These are phyloP conservation scores for Pseudachorutes palmiensis DNA, from an alignment of 1,140 invertebrate genomes.

Conservation along the genomic window DNA sequence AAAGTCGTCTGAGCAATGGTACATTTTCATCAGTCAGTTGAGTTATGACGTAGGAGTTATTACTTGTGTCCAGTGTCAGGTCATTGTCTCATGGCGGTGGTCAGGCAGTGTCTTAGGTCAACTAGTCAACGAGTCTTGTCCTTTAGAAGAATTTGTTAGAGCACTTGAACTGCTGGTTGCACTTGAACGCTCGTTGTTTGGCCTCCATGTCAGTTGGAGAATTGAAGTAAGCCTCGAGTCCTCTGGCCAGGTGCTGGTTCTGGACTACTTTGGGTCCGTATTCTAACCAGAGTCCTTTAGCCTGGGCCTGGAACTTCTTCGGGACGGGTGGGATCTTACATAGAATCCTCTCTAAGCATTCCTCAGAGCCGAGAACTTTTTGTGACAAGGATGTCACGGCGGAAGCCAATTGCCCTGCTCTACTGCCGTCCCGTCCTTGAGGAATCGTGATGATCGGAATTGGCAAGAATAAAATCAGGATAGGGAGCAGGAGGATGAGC, in stretches of 20 bases:
- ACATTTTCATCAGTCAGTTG: neutral
- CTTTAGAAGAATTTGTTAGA: conserved; percentile 33
- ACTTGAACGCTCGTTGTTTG: conserved; percentile 29
- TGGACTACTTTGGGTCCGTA: conserved; percentile 25
- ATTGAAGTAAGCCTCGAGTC: conserved; percentile 31
- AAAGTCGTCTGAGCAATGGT: conserved; percentile 10
- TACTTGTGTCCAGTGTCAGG: neutral
- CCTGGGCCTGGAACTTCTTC: conserved; percentile 27
- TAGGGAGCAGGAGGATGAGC: conserved; percentile 27
- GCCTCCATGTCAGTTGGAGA: neutral
- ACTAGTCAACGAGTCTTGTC: neutral
- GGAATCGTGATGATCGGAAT: conserved; percentile 35
- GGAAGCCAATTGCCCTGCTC: neutral
- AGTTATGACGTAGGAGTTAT: neutral
- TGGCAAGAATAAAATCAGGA: conserved; percentile 30
- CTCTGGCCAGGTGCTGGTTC: conserved; percentile 20
- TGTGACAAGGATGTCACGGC: conserved; percentile 13
- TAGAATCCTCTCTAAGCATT: conserved; percentile 35
- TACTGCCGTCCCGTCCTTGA: neutral
- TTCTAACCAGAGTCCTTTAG: conserved; percentile 32
- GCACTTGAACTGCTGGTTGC: conserved; percentile 36
- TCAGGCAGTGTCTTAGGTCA: too few relatives aligned
- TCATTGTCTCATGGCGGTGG: neutral
- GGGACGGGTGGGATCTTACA: conserved; percentile 35
- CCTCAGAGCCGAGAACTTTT: conserved; percentile 32